These are phyloP conservation scores for Cheilosia scutellata DNA, from an alignment of 2,888 invertebrate genomes.

Conservation along the genomic window DNA sequence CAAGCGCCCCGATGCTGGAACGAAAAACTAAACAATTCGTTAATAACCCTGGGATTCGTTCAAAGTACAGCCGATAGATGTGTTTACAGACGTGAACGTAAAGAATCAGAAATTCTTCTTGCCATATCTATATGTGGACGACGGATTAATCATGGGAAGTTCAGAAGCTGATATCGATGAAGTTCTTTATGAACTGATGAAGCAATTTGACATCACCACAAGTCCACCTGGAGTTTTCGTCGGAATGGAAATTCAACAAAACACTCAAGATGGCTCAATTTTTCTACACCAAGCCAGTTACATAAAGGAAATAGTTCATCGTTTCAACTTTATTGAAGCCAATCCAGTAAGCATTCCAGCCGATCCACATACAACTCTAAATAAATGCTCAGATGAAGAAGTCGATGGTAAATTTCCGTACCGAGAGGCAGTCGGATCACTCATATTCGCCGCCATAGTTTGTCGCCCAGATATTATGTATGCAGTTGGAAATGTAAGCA, in stretches of 20 bases:
- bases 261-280: neutral
- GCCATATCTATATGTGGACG: slow-evolving; percentile 78
- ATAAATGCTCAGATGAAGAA: neutral
- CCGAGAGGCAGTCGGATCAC: neutral
- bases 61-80: neutral
- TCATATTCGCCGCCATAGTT: neutral
- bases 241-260: neutral
- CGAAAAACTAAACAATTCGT: neutral
- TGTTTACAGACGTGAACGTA: neutral
- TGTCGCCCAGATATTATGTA: slow-evolving; percentile 70
- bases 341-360: slow-evolving; percentile 64
- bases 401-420: neutral
- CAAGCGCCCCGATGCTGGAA: slow-evolving; percentile 71
- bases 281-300: neutral
- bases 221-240: neutral
- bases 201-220: neutral
- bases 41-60: neutral
- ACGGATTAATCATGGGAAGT: slow-evolving; percentile 66
- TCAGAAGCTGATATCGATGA: neutral
- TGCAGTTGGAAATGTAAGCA: slow-evolving; percentile 49
- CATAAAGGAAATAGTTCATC: neutral
- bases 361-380: slow-evolving; percentile 33
- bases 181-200: neutral
- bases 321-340: slow-evolving; percentile 43
- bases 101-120: slow-evolving; percentile 60